These are phyloP conservation scores for Sander lucioperca DNA, from an alignment of 2,113 vertebrate species.

Conservation along the genomic window DNA sequence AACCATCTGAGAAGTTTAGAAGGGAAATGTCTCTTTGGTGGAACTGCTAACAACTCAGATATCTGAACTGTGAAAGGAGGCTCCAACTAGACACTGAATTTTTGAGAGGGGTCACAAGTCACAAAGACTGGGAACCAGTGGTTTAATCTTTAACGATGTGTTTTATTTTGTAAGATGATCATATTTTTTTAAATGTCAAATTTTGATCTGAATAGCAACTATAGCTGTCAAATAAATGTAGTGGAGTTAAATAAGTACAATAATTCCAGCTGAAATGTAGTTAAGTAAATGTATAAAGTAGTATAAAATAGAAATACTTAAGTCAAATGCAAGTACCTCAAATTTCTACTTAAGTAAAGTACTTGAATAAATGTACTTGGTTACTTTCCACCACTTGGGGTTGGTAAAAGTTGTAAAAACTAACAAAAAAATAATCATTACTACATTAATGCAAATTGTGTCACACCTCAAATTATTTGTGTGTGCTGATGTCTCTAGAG, in stretches of 20 bases:
- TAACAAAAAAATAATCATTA: neutral
- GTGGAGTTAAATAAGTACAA: too few relatives aligned
- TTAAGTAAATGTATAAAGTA: neutral
- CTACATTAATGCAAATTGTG: neutral
- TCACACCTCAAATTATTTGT: conserved; percentile 17
- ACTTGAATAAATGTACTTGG: neutral
- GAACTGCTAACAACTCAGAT: neutral
- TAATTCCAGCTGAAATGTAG: neutral
- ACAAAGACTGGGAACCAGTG: neutral
- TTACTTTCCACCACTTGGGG: neutral
- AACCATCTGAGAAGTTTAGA: neutral
- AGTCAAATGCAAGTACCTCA: neutral
- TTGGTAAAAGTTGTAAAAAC: neutral
- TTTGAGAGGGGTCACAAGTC: neutral
- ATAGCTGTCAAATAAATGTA: neutral
- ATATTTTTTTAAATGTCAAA: neutral
- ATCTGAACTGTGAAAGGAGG: neutral
- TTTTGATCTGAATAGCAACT: neutral
- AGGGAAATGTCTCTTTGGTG: neutral
- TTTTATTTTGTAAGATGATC: neutral
- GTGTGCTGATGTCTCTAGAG: conserved; percentile 10
- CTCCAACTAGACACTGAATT: neutral
- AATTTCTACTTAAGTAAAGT: neutral
- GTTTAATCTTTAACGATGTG: neutral
- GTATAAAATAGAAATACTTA: neutral